Conservation (phyloP, 2,888 invertebrate genomes). For the Pemphredon lugubris region DNA sequence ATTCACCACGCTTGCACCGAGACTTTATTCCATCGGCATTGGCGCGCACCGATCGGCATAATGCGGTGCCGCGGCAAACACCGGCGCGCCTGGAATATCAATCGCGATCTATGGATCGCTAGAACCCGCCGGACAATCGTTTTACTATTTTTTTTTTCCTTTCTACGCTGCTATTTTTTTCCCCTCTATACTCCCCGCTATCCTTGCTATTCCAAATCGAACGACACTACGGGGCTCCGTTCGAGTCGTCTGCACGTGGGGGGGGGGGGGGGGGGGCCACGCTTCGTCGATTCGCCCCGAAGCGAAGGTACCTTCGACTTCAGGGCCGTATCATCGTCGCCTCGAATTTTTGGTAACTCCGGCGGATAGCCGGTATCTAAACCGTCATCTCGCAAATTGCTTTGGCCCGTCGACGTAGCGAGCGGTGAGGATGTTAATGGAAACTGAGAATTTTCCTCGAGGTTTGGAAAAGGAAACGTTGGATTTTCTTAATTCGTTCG, state of each 20-base stretch:
- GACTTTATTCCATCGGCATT: slow-evolving; percentile 52
- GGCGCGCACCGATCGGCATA: slow-evolving; percentile 47
- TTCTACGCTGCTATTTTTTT: not conserved
- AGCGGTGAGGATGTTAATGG: too few species aligned
- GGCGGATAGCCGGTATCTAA: too few species aligned
- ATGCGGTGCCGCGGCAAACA: slow-evolving; percentile 40
- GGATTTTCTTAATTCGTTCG: too few species aligned
- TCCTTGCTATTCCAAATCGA: too few species aligned
- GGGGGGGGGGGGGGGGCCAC: slow-evolving; percentile 12
- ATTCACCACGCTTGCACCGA: slow-evolving; percentile 1
- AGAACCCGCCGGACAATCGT: slow-evolving; percentile 33
- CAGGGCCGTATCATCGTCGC: slow-evolving; percentile 15
- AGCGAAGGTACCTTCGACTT: not conserved
- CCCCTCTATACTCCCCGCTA: slow-evolving; percentile 6
- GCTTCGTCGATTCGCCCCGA: slow-evolving; percentile 10
- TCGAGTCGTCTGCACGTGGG: slow-evolving; percentile 4
- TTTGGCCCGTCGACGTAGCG: too few species aligned
- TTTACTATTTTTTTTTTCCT: not conserved
- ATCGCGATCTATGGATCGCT: slow-evolving; percentile 47
- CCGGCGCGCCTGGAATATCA: slow-evolving; percentile 49
- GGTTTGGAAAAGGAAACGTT: too few species aligned
- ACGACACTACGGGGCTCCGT: slow-evolving; percentile 1
- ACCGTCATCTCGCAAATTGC: too few species aligned
- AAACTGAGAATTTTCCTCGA: too few species aligned
- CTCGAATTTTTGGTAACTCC: too few species aligned